phyloP scores from a whole-genome alignment of 2,797 vertebrate species.

The Anabacerthia variegaticeps region DNA sequence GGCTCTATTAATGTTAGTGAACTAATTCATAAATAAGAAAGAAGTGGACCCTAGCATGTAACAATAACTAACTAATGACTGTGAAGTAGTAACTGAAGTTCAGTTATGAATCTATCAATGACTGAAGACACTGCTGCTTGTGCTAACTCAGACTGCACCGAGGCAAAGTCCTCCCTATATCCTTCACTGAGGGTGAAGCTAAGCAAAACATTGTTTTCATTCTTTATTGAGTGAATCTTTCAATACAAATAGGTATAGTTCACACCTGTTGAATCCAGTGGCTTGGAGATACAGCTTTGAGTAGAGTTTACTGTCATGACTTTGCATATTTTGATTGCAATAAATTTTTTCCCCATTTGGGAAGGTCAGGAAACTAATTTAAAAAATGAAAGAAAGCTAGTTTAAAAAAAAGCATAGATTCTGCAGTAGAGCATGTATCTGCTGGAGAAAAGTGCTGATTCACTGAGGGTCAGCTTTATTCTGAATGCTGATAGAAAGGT shows the following conservation, averaged over 20 bases:
- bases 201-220: background rate
- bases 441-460: background rate
- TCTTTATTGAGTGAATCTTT: background rate
- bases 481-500: background rate
- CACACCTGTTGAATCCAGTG: background rate
- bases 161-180: background rate
- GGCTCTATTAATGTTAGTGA: background rate
- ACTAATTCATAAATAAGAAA: background rate
- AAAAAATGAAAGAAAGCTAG: background rate
- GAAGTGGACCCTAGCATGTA: background rate
- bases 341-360: background rate
- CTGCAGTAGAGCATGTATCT: background rate
- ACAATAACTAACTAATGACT: background rate
- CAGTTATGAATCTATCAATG: background rate
- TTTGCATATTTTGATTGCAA: background rate
- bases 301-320: background rate
- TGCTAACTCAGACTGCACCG: background rate
- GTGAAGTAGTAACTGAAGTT: background rate
- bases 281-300: background rate
- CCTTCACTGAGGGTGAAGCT: background rate
- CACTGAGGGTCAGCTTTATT: background rate
- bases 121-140: background rate
- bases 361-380: background rate
- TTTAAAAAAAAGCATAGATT: background rate
- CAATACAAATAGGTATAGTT: background rate